Evolutionary conservation across 2,113 vertebrate genomes (phyloP).

Genomic region (Perognathus longimembris): DNA sequence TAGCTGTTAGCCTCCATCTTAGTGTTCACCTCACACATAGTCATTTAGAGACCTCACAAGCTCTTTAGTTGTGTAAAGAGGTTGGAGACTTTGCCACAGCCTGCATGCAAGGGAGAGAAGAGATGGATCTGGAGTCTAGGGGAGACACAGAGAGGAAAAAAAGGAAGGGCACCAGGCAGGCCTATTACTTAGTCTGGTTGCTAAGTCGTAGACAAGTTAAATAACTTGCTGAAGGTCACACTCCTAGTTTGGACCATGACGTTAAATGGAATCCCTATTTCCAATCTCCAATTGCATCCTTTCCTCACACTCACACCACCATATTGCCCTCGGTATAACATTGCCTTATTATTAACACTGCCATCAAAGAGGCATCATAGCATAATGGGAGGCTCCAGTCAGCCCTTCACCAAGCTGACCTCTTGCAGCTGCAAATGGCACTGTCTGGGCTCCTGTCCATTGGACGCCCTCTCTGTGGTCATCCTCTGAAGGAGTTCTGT

Average conservation of each 20-base stretch:
- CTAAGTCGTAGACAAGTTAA: neutral
- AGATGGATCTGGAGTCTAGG: neutral
- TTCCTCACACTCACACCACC: neutral
- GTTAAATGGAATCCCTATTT: neutral
- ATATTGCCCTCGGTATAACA: neutral
- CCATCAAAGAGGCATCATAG: rapidly evolving
- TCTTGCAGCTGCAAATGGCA: neutral
- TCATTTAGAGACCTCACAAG: neutral
- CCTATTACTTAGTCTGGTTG: neutral
- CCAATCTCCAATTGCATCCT: neutral
- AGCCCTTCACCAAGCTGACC: neutral
- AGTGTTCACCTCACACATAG: neutral
- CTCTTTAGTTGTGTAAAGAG: neutral
- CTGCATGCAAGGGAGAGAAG: neutral
- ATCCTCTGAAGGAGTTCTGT: neutral
- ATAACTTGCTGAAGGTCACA: neutral
- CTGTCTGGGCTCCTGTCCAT: neutral
- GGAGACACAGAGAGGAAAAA: neutral
- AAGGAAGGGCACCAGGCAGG: neutral
- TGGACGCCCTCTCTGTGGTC: neutral
- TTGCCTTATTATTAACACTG: too few species aligned
- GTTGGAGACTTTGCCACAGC: neutral
- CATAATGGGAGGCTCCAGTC: neutral
- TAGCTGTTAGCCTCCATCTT: neutral
- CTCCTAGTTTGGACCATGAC: neutral